Percentiles rank a stretch among this genome's conserved stretches.
Evolutionary conservation across 2,797 vertebrate genomes (phyloP).

Genomic region (Geotria australis): DNA sequence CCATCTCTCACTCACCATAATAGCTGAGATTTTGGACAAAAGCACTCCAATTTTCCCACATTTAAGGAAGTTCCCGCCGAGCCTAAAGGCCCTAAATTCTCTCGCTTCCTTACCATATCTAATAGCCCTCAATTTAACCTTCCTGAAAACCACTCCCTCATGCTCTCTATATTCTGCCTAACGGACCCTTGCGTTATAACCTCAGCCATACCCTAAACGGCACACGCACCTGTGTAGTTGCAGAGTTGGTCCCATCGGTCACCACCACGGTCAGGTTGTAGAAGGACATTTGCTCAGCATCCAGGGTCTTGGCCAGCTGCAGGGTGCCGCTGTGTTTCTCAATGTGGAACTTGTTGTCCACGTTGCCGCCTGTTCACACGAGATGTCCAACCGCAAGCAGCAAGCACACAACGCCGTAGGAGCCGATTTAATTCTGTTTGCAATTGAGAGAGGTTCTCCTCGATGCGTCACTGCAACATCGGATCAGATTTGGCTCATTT

Average conservation of each 20-base stretch:
- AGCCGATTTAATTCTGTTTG: background rate
- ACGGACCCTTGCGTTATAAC: no score
- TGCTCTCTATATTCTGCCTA: no score
- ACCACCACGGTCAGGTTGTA: conserved; percentile 95
- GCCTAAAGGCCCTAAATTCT: no score
- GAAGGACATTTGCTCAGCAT: conserved; percentile 75
- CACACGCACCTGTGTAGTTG: conserved; percentile 68
- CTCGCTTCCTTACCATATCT: no score
- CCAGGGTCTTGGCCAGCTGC: conserved; percentile 61
- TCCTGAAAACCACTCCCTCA: no score
- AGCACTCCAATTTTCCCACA: no score
- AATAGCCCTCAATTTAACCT: no score
- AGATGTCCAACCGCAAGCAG: background rate
- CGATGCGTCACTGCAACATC: conserved; percentile 8
- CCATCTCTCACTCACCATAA: no score
- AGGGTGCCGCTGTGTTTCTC: conserved; percentile 79
- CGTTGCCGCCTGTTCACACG: conserved; percentile 61
- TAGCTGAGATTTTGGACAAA: no score
- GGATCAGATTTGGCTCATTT: conserved; percentile 6
- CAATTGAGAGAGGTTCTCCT: background rate
- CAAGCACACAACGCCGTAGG: no score
- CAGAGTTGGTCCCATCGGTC: conserved; percentile 62
- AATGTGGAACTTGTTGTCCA: conserved; percentile 84
- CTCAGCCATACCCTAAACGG: no score
- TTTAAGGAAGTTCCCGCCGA: no score